A percentile compares a stretch with the other conserved stretches of the same genome.
phyloP scores from a whole-genome alignment of 64 coral and sea anemone genomes.

The Porites australiensis region DNA sequence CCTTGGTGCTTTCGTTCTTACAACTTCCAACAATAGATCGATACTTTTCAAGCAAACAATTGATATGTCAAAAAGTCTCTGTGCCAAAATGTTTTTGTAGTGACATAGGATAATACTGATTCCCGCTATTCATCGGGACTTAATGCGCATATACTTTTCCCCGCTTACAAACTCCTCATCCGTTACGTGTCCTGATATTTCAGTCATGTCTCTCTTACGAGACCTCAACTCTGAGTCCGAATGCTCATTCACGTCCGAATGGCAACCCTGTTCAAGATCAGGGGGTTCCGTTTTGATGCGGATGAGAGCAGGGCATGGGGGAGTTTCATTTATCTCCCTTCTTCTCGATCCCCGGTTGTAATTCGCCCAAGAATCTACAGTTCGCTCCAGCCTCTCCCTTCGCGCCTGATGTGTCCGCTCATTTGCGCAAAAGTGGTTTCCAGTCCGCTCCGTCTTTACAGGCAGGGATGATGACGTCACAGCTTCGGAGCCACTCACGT shows the following conservation, averaged over 20 bases:
- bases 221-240: neutral
- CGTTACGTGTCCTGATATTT: neutral
- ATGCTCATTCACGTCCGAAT: neutral
- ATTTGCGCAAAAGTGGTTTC: slow-evolving; percentile 12
- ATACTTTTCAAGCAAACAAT: neutral
- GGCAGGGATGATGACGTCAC: neutral
- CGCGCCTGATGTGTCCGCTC: neutral
- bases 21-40: too few species aligned
- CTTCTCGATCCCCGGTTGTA: slow-evolving; percentile 1
- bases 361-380: slow-evolving; percentile 4
- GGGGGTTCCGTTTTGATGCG: slow-evolving; percentile 60
- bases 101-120: neutral
- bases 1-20: too few species aligned
- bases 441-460: slow-evolving; percentile 14
- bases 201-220: slow-evolving; percentile 3
- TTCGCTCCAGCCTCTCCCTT: slow-evolving; percentile 25
- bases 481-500: neutral
- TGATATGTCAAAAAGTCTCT: neutral
- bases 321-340: slow-evolving; percentile 15
- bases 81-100: neutral
- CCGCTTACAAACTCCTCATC: slow-evolving; percentile 10
- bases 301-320: slow-evolving; percentile 67
- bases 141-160: slow-evolving; percentile 44
- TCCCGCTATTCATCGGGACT: neutral
- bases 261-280: slow-evolving; percentile 2